Base-by-base conservation (phyloP, 2,797 vertebrate species). In the Molossus molossus region DNA sequence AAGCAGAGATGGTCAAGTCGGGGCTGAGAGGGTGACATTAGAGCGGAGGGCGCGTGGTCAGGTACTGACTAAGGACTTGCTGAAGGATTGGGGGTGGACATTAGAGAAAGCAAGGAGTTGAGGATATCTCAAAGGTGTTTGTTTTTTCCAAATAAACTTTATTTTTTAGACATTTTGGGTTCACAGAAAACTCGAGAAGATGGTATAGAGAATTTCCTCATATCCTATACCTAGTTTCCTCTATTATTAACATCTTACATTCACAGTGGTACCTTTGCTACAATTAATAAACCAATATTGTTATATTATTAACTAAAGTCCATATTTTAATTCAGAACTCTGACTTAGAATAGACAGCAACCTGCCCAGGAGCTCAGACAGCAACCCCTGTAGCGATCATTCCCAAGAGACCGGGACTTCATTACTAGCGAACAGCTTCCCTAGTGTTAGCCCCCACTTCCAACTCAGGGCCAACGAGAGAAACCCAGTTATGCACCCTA, bases 101-200 rank as follows among this genome's bases (percentile, higher is more conserved):
- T 29, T 15, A 89, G 29, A 62, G 29, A 50, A 72, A 72, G 37
- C 7, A 29, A 25, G 37, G 45, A 23, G 6, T 48, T 10, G 0
- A 40, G 73, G 37, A 6, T 64, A 29, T 18, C 69, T 82, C 55
- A 15, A 65, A 67, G 21, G 11, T 76, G 15, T 2, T 72, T 7
- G 13, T 1, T 62, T 29, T 83, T 69, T 60, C 50, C 8, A 62
- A 90, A 64, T 21, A 27, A 50, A 64, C 4, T 82, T 58, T 60
- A 9, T 72, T 45, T 82, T 88, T 58, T 33, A 77, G 20, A 67
- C 50, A 21, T 55, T 90, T 91, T 92, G n/a, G 62, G 94, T 27
- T 94, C 57, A 79, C 40, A 82, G 57, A 67, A 80, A 90, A 87
- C 23, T 57, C 15, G 40, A 79, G 87, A 83, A 67, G 40, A 27